Percentiles rank a stretch among this genome's conserved stretches.
These are phyloP conservation scores for Rhagoletis zephyria DNA, from an alignment of 1,140 invertebrate species.

Conservation along the genomic window DNA sequence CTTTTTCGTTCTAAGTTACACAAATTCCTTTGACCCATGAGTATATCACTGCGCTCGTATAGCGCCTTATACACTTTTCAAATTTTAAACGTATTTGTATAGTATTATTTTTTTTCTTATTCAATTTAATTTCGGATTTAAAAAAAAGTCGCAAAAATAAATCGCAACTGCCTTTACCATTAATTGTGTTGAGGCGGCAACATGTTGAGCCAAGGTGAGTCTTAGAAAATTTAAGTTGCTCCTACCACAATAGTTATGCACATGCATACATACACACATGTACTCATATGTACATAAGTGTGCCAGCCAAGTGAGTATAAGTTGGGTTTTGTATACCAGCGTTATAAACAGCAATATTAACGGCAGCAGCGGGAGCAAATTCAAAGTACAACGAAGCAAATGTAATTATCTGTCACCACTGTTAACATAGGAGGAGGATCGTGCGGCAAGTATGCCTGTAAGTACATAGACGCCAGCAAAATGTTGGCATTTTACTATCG, in stretches of 20 bases:
- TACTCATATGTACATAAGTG: not conserved
- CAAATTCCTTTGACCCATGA: constrained; percentile 6
- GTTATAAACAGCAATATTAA: not conserved
- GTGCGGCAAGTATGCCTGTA: constrained; percentile 54
- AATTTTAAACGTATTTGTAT: not conserved
- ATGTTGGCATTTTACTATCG: not conserved
- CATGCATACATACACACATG: too few relatives aligned
- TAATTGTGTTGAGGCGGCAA: not conserved
- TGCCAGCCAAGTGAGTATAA: constrained; percentile 12
- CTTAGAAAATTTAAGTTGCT: constrained; percentile 36
- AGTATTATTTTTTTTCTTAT: not conserved
- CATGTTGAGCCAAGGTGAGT: not conserved
- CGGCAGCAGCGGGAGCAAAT: not conserved
- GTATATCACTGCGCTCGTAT: not conserved
- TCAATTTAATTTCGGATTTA: not conserved
- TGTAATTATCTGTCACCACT: not conserved
- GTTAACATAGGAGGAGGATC: not conserved
- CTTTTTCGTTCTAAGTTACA: not conserved
- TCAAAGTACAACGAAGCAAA: not conserved
- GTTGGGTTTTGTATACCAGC: not conserved
- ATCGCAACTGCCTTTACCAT: constrained; percentile 15
- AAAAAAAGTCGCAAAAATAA: not conserved
- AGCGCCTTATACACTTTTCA: constrained; percentile 33
- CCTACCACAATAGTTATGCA: not conserved
- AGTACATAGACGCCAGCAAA: constrained; percentile 46